phyloP scores from a whole-genome alignment of 2,113 vertebrate genomes.

The Lathamus discolor region DNA sequence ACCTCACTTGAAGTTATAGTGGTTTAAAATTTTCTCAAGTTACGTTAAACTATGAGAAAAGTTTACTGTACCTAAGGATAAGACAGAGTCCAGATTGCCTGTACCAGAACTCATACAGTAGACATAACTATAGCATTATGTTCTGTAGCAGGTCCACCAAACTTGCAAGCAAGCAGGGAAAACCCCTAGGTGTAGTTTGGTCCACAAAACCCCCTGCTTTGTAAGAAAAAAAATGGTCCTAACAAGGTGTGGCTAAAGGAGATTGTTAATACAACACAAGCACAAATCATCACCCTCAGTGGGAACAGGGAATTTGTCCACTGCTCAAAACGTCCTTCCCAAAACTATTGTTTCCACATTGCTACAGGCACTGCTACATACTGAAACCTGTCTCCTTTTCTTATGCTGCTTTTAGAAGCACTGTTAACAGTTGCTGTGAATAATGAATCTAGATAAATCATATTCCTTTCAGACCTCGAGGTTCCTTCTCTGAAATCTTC shows the following conservation, averaged over 20 bases:
- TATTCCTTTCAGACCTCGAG: not conserved
- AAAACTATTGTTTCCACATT: not conserved
- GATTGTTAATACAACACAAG: not conserved
- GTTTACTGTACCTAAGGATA: not conserved
- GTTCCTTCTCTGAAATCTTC: not conserved
- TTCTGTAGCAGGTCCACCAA: not conserved
- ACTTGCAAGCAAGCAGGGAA: not conserved
- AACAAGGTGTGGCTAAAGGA: not conserved
- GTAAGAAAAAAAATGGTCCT: not conserved
- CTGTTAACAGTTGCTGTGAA: not conserved
- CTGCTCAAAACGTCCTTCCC: not conserved
- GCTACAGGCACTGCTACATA: not conserved
- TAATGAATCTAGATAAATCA: not conserved
- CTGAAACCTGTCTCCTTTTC: not conserved
- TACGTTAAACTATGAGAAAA: not conserved
- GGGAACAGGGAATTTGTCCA: not conserved
- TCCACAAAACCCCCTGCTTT: not conserved
- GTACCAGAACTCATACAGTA: not conserved
- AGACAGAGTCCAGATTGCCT: not conserved
- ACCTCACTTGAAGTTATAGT: not conserved
- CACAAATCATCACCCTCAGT: not conserved
- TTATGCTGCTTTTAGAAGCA: not conserved
- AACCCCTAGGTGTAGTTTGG: accelerated
- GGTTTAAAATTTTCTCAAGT: not conserved
- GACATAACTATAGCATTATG: not conserved